Conservation (phyloP, 1,140 invertebrate genomes). For the Aphelenchoides besseyi region DNA sequence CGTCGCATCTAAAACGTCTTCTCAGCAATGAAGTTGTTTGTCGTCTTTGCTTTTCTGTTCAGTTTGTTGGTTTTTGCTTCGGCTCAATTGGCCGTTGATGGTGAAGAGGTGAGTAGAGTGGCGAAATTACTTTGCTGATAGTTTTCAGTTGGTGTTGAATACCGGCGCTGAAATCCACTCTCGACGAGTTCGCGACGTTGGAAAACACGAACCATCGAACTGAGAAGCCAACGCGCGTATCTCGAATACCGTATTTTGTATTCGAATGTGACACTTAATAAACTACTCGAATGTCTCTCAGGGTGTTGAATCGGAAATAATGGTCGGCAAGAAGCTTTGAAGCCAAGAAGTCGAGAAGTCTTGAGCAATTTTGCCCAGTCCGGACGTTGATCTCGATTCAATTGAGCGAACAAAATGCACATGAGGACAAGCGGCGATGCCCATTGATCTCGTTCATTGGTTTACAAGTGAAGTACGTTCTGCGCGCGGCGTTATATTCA, state of each 20-base stretch:
- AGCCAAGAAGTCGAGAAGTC: too few species aligned
- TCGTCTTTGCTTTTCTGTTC: neutral
- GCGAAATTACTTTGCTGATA: neutral
- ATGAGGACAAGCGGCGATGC: too few species aligned
- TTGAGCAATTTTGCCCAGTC: neutral
- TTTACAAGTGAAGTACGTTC: too few species aligned
- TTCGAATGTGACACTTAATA: neutral
- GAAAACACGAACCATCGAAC: too few species aligned
- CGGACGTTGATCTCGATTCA: neutral
- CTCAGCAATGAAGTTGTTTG: neutral
- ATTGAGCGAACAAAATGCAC: neutral
- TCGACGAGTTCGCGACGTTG: slow-evolving; percentile 10
- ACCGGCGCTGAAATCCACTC: slow-evolving; percentile 19
- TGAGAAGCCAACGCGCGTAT: too few species aligned
- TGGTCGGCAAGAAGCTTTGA: too few species aligned
- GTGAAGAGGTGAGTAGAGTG: neutral
- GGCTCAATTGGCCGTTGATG: neutral
- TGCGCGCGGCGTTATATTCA: too few species aligned
- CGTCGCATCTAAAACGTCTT: too few species aligned
- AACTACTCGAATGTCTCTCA: neutral
- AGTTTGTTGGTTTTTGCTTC: neutral
- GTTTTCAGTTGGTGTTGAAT: slow-evolving; percentile 10
- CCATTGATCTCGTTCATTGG: too few species aligned
- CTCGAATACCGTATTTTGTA: too few species aligned
- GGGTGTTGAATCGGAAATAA: neutral